Evolutionary conservation across 2,797 vertebrate species (phyloP).

Genomic region (Cossypha heuglini): DNA sequence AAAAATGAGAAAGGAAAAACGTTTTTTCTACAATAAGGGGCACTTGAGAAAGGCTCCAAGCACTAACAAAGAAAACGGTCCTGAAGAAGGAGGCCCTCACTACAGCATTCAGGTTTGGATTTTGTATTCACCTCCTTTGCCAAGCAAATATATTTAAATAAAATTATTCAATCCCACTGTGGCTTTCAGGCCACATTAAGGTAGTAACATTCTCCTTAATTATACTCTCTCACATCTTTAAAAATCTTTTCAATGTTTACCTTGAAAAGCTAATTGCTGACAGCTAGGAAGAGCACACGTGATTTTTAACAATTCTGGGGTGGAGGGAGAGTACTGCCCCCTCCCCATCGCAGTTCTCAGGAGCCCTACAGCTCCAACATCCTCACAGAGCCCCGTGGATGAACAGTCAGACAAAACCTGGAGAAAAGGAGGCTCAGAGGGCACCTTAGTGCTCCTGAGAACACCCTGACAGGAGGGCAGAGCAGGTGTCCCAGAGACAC

Average conservation of each 20-base stretch:
- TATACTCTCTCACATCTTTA: neutral
- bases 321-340: rapidly evolving
- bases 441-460: rapidly evolving
- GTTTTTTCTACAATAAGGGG: neutral
- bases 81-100: neutral
- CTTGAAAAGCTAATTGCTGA: neutral
- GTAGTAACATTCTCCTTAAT: neutral
- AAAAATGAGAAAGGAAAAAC: neutral
- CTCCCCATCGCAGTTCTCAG: neutral
- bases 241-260: neutral
- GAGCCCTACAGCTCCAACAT: neutral
- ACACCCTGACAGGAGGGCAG: neutral
- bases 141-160: neutral
- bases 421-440: neutral
- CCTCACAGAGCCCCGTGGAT: rapidly evolving
- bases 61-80: neutral
- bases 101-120: neutral
- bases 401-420: neutral
- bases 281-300: neutral
- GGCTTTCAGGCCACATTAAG: neutral
- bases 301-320: neutral
- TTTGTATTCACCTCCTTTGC: neutral
- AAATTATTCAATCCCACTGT: neutral
- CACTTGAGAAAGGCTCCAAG: neutral
- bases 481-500: neutral